Base-by-base conservation (phyloP, 1,140 invertebrate genomes). In the Bactericera cockerelli region DNA sequence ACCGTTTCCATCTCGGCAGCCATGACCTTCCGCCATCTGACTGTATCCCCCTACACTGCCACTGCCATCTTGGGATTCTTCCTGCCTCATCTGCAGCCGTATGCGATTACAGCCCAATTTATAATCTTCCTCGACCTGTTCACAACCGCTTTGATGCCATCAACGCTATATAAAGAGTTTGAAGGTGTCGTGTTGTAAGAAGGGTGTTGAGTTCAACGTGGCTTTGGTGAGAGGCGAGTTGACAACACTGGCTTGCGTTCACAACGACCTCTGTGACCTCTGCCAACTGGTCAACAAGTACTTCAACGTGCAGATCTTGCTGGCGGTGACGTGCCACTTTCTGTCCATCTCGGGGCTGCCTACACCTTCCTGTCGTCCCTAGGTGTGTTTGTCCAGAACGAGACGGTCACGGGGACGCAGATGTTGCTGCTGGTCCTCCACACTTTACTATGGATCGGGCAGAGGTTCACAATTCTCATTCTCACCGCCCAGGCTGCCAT, bases 11-110 rank as follows among this genome's bases (percentile, higher is more conserved):
- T 6, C 19, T 49, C n/a, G 3, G 4, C 19, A 4, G 42, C 42
- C 8, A 49, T 49, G 42, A 16, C 42, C 8, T 49, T 49, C 42
- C 42, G 42, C 19, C 42, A 49, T n/a, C 22, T 49, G 3, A 49
- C 42, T 49, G n/a, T 49, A 4, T 10, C 4, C 8, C 42, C 42
- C n/a, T 49, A 49, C 22, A 10, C 42, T 49, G 42, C 42, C n/a
- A 49, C 42, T 19, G 42, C 42, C 19, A 49, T 49, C n/a, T 49
- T 49, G 6, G 42, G 42, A 19, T 49, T 49, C 42, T 49, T 49
- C 22, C 22, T 49, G 19, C 42, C 42, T 19, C 42, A 49, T 49
- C 19, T 49, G 4, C 42, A 49, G 19, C 42, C 42, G 42, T 49
- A 49, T 16, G 42, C 42, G 6, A 22, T 49, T n/a, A 49, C 42